phyloP scores from a whole-genome alignment of 2,113 vertebrate genomes.

The Isichthys henryi region DNA sequence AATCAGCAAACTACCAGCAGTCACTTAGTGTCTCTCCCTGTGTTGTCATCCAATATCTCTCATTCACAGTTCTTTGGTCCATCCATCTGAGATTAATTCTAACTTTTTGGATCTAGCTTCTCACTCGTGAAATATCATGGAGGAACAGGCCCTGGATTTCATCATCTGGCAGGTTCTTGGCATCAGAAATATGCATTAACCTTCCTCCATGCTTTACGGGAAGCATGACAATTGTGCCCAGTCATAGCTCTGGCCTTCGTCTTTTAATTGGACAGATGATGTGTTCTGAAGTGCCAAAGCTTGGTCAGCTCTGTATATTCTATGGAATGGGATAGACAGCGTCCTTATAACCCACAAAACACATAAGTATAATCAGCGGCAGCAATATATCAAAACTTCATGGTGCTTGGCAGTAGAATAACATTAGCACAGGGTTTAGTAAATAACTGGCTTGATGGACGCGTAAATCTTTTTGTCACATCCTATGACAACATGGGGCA shows the following conservation, averaged over 20 bases:
- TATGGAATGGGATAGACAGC: not conserved
- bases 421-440: slow-evolving; percentile 41
- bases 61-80: not conserved
- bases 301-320: slow-evolving; percentile 3
- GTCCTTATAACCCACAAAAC: slow-evolving; percentile 37
- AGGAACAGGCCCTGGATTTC: not conserved
- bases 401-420: slow-evolving; percentile 38
- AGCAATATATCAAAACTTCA: slow-evolving; percentile 43
- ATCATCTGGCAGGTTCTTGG: not conserved
- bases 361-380: slow-evolving; percentile 27
- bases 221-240: not conserved
- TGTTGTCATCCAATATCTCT: not conserved
- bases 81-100: not conserved
- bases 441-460: slow-evolving; percentile 41
- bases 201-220: not conserved
- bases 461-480: slow-evolving; percentile 40
- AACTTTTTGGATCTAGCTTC: not conserved
- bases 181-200: not conserved
- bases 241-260: not conserved
- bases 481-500: not conserved
- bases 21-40: not conserved
- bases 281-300: slow-evolving; percentile 18
- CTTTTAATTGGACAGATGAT: not conserved
- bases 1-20: not conserved
- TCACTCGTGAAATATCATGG: not conserved